These are phyloP conservation scores for Orycteropus afer DNA, from an alignment of 2,113 vertebrate genomes.

Conservation along the genomic window DNA sequence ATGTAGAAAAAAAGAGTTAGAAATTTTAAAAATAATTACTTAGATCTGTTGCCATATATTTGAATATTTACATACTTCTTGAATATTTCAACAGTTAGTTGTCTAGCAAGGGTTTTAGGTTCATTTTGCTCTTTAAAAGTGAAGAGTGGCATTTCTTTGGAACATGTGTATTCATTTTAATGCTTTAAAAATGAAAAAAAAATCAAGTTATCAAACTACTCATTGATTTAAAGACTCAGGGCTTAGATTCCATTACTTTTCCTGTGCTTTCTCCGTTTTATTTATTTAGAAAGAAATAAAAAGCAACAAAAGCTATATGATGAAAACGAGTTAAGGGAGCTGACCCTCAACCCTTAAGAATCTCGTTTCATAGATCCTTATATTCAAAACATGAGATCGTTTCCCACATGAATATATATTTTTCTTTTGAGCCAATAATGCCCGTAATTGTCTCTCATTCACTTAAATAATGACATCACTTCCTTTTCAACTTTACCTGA, in stretches of 20 bases:
- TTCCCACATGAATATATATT: background rate
- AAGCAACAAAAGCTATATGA: background rate
- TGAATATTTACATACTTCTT: background rate
- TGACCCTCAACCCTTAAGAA: background rate
- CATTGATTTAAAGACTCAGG: background rate
- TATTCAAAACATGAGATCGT: background rate
- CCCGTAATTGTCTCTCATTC: background rate
- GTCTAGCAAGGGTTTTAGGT: background rate
- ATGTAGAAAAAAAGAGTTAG: background rate
- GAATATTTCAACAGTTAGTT: constrained; percentile 11
- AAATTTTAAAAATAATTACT: background rate
- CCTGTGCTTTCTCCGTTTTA: background rate
- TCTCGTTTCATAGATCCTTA: background rate
- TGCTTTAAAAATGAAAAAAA: background rate
- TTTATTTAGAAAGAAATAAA: constrained; percentile 13
- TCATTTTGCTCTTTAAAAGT: background rate
- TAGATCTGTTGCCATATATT: background rate
- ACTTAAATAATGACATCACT: background rate
- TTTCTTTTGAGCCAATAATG: background rate
- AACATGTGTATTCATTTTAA: background rate
- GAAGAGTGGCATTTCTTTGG: background rate
- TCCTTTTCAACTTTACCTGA: background rate
- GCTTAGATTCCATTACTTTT: background rate
- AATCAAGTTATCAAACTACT: background rate
- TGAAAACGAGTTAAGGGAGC: background rate